Evolutionary conservation across 2,888 invertebrate genomes (phyloP).

Genomic region (Monoplex corrugatus): DNA sequence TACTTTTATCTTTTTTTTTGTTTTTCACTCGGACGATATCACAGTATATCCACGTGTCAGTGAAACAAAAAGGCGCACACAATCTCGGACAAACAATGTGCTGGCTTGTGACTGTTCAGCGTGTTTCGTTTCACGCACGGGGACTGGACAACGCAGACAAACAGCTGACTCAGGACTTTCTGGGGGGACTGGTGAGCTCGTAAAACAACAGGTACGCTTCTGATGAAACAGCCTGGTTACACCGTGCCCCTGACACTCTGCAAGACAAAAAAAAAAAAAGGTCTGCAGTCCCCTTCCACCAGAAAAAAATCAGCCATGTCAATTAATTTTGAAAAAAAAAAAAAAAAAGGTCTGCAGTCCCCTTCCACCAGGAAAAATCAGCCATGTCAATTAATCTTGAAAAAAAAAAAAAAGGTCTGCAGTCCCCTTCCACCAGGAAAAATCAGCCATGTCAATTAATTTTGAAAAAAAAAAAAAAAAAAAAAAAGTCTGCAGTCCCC

Average conservation of each 20-base stretch:
- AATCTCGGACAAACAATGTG: neutral
- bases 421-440: no score
- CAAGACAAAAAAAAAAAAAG: constrained; percentile 68
- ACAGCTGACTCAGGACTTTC: neutral
- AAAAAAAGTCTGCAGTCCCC: no score
- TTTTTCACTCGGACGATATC: no score
- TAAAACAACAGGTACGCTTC: constrained; percentile 97
- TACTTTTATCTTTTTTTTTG: neutral
- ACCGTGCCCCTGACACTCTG: constrained; percentile 87
- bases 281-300: no score
- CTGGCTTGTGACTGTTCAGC: neutral
- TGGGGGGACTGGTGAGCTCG: constrained; percentile 83
- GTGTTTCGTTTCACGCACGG: neutral
- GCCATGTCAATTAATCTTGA: no score
- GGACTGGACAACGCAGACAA: neutral
- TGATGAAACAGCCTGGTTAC: constrained; percentile 90
- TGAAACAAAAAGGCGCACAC: neutral
- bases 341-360: no score
- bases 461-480: no score
- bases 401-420: no score
- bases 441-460: no score
- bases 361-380: no score
- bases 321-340: no score
- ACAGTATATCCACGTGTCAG: neutral
- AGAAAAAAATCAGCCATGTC: no score